Evolutionary conservation across 2,888 invertebrate species (phyloP).

Genomic region (Phymatocera aterrima): DNA sequence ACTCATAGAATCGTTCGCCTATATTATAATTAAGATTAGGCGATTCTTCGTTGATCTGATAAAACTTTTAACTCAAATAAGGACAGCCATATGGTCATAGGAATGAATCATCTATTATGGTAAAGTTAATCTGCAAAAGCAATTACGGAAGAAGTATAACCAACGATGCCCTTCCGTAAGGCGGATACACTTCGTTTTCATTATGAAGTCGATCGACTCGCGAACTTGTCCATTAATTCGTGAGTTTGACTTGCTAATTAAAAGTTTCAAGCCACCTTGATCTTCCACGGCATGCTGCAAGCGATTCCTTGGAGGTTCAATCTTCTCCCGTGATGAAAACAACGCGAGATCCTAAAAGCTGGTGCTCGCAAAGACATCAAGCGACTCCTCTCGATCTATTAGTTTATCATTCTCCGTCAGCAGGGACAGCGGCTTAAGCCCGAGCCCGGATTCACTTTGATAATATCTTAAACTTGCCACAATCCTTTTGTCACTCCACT

Average conservation of each 20-base stretch:
- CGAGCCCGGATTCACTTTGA: not conserved
- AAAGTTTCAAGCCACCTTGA: constrained; percentile 36
- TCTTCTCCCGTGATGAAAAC: not conserved
- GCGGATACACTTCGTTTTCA: constrained; percentile 23
- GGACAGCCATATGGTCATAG: not conserved
- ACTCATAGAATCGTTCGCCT: not conserved
- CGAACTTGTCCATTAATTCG: constrained; percentile 36
- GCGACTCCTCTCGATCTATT: not conserved
- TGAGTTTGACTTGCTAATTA: constrained; percentile 39
- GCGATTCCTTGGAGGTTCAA: not conserved
- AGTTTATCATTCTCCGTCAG: constrained; percentile 16
- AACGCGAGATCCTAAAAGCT: constrained; percentile 18
- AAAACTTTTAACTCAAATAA: not conserved
- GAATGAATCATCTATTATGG: constrained; percentile 14
- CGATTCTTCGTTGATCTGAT: not conserved
- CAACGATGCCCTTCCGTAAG: not conserved
- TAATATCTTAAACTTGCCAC: not conserved
- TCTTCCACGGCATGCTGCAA: constrained; percentile 14
- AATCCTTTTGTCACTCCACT: not conserved
- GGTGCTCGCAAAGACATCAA: not conserved
- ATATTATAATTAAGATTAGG: not conserved
- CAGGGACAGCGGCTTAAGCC: not conserved
- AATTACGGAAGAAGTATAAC: constrained; percentile 37
- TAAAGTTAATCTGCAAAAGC: not conserved
- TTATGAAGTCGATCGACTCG: constrained; percentile 19